Percentiles rank a stretch among this genome's conserved stretches.
phyloP scores from a whole-genome alignment of 1,140 invertebrate genomes.

The Phenacoccus solenopsis region DNA sequence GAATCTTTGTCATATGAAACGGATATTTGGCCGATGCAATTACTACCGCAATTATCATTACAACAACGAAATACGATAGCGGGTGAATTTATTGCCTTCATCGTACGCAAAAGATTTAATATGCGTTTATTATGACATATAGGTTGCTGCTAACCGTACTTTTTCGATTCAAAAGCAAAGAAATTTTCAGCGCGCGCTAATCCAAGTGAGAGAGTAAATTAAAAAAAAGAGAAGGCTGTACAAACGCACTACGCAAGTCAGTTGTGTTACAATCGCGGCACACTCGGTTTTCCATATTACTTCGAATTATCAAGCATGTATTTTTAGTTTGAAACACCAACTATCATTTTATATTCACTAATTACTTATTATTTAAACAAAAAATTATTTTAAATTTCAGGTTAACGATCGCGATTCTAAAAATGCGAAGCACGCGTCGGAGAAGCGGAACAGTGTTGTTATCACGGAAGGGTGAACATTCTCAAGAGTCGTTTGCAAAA shows the following conservation, averaged over 20 bases:
- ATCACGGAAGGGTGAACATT: not conserved
- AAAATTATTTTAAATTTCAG: not conserved
- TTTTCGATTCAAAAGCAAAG: constrained; percentile 10
- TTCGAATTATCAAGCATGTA: not conserved
- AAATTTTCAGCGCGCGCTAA: constrained; percentile 17
- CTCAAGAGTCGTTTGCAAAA: no score
- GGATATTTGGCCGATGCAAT: not conserved
- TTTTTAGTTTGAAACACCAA: no score
- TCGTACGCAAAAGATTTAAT: constrained; percentile 6
- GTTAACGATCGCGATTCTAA: constrained; percentile 13
- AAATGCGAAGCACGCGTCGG: constrained; percentile 14
- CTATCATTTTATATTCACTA: no score
- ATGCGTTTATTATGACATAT: constrained; percentile 8
- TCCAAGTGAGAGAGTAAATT: constrained; percentile 6
- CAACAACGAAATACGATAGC: not conserved
- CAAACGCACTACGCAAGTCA: constrained; percentile 7
- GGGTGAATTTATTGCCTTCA: not conserved
- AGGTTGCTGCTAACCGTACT: constrained; percentile 7
- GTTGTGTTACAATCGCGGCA: not conserved
- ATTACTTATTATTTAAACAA: not conserved
- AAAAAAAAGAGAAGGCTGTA: constrained; percentile 4
- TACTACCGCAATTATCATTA: not conserved
- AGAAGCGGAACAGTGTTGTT: not conserved
- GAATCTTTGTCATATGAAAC: not conserved
- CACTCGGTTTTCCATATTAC: not conserved